Percentiles rank a stretch among this genome's conserved stretches.
Evolutionary conservation across 1,140 invertebrate genomes (phyloP).

Genomic region (Ganaspis sp.): DNA sequence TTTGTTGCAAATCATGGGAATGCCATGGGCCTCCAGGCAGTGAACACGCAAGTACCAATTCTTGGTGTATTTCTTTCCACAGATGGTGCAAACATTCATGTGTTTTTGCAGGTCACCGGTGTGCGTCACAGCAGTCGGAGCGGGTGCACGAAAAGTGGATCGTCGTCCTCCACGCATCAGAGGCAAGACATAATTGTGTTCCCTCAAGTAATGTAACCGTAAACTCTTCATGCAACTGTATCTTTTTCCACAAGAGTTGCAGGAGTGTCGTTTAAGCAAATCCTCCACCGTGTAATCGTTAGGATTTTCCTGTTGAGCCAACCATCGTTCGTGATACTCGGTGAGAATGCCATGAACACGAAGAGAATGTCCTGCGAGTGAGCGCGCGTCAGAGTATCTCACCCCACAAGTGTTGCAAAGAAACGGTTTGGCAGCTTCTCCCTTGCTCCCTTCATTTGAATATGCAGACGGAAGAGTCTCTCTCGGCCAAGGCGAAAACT

Average conservation of each 20-base stretch:
- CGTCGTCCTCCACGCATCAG: neutral
- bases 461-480: neutral
- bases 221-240: slow-evolving; percentile 20
- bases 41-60: slow-evolving; percentile 12
- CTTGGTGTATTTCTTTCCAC: slow-evolving; percentile 4
- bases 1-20: neutral
- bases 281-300: slow-evolving; percentile 10
- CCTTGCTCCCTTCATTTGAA: neutral
- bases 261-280: slow-evolving; percentile 11
- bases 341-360: slow-evolving; percentile 20
- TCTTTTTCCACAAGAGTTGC: slow-evolving; percentile 27
- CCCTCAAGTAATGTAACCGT: neutral
- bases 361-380: neutral
- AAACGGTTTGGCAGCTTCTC: neutral
- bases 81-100: neutral
- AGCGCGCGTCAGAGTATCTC: neutral
- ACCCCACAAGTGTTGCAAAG: neutral
- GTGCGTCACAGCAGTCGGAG: neutral
- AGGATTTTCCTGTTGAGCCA: slow-evolving; percentile 16
- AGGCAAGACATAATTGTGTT: neutral
- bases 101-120: neutral
- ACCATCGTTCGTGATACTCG: slow-evolving; percentile 25
- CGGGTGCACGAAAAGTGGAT: neutral
- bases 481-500: neutral
- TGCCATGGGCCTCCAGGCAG: neutral